Base-by-base conservation (phyloP, 2,797 vertebrate species). In the Epinephelus malabaricus region DNA sequence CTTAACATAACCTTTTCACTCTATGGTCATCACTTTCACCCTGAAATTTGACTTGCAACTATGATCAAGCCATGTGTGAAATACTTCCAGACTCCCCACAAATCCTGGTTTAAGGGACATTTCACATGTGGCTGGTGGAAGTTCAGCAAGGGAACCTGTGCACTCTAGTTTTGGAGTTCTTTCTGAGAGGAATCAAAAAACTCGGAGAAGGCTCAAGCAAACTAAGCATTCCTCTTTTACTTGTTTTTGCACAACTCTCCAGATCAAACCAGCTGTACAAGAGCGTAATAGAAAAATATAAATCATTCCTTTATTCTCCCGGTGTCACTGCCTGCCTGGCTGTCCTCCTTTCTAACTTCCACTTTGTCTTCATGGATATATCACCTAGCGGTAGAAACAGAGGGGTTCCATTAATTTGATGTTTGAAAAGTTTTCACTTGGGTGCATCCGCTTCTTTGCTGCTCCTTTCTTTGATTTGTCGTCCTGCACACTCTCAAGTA, bases 331-430 rank as follows among this genome's bases (percentile, higher is more conserved):
- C 6, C 67, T 76, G 18, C 45, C 21, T 34, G 0, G 18, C 58
- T 58, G 27, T 23, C 50, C 19, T 55, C 47, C 38, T 69, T 63
- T 61, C 17, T 49, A 63, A 45, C 62, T 40, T 46, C 50, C 3
- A 21, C 38, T 70, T 17, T 23, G 45, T 54, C 68, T 47, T 56
- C 65, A 17, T 65, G 76, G 65, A 76, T 73, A 64, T 66, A 68
- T 61, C 46, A 30, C 56, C n/a, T 0, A 34, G 34, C 7, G 2
- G 34, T 34, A 34, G 34, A 34, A 34, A 34, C 34, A 53, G 5
- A 46, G 14, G 5, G n/a, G 13, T 30, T 34, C 21, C 43, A 30
- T 56, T 55, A 1, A 25, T 70, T 12, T 18, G 6, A 40, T 60
- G 17, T 67, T 23, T 40, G 19, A 43, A 14, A 63, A 70, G 17